phyloP scores from a whole-genome alignment of 2,113 vertebrate genomes.

The Prietella phreatophila region DNA sequence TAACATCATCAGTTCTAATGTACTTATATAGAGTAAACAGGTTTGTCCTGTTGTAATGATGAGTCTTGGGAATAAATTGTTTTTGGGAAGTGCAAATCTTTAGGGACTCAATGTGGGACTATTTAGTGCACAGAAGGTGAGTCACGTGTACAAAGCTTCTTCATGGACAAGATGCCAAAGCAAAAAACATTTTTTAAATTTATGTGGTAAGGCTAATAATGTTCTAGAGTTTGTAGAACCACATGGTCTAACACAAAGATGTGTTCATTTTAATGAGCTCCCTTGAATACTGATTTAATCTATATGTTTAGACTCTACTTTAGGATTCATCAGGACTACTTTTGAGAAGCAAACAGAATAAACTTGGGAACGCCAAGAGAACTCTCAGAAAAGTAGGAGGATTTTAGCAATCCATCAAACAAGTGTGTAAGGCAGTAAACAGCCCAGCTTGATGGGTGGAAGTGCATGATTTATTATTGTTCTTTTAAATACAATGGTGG shows the following conservation, averaged over 20 bases:
- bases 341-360: neutral
- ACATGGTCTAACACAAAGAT: neutral
- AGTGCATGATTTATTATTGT: conserved; percentile 1
- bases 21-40: neutral
- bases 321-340: neutral
- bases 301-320: neutral
- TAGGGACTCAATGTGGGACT: too few relatives aligned
- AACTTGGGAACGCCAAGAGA: neutral
- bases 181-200: too few relatives aligned
- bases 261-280: neutral
- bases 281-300: neutral
- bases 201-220: neutral
- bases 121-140: neutral
- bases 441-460: neutral
- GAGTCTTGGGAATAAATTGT: neutral
- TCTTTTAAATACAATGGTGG: neutral
- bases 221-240: neutral
- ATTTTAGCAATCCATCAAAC: conserved; percentile 7
- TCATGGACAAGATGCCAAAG: neutral
- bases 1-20: neutral
- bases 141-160: neutral
- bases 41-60: neutral
- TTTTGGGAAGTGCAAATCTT: neutral
- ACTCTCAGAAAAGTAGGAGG: neutral
- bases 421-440: neutral